A percentile compares a stretch with the other conserved stretches of the same genome.
phyloP scores from a whole-genome alignment of 2,113 vertebrate species.

The Sciurus niger region DNA sequence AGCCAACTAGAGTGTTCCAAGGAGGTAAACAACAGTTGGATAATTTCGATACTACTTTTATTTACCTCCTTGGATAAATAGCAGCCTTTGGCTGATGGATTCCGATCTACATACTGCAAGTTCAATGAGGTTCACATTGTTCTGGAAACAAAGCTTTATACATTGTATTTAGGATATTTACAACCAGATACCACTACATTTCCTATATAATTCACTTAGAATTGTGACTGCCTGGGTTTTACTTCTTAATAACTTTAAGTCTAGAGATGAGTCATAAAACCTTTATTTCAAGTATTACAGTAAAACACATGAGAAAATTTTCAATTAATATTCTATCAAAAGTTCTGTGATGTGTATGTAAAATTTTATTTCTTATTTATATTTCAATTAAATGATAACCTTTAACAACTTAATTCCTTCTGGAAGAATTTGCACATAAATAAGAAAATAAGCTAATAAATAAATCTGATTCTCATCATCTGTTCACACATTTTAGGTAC shows the following conservation, averaged over 20 bases:
- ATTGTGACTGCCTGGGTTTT: neutral
- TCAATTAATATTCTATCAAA: neutral
- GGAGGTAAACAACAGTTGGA: neutral
- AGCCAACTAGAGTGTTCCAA: neutral
- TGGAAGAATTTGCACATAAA: neutral
- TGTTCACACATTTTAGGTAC: neutral
- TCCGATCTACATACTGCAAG: neutral
- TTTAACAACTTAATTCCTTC: neutral
- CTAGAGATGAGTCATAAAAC: neutral
- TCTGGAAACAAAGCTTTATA: neutral
- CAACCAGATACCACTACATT: neutral
- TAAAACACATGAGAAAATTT: neutral
- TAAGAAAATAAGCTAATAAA: neutral
- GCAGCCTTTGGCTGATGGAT: neutral
- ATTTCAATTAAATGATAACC: constrained; percentile 6
- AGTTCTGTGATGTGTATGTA: neutral
- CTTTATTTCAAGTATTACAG: neutral
- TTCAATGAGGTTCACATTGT: neutral
- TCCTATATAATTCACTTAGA: neutral
- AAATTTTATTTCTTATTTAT: constrained; percentile 51
- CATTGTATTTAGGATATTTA: neutral
- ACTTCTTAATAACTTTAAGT: neutral
- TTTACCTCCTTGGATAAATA: neutral
- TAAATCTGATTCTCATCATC: neutral
- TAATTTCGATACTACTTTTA: neutral